Evolutionary conservation across 2,113 vertebrate genomes (phyloP).

Genomic region (Rostratula benghalensis): DNA sequence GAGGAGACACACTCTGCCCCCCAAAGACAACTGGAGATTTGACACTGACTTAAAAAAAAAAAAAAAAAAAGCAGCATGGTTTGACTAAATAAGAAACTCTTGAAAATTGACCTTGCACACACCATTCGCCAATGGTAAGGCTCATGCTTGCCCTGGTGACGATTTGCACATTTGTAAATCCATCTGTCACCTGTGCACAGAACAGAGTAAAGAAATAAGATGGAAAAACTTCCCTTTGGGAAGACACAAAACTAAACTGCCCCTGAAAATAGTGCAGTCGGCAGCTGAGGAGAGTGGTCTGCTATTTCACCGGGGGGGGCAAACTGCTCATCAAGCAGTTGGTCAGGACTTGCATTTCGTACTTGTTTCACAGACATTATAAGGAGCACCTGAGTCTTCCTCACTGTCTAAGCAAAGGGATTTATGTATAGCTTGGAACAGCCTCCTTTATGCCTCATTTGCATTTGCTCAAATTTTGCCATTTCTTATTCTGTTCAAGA

Average conservation of each 20-base stretch:
- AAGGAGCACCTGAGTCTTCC: neutral
- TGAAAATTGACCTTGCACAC: neutral
- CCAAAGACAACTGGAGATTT: too few species aligned
- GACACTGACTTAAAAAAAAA: neutral
- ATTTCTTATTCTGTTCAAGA: neutral
- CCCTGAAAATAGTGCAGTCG: neutral
- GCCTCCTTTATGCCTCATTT: neutral
- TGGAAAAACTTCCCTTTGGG: slow-evolving; percentile 11
- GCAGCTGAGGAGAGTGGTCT: neutral
- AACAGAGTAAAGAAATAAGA: neutral
- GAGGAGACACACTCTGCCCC: neutral
- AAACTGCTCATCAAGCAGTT: neutral
- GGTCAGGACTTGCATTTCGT: neutral
- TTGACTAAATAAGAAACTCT: neutral
- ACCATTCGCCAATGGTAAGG: rapidly evolving
- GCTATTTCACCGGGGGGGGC: neutral
- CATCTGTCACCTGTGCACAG: neutral
- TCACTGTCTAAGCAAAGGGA: rapidly evolving
- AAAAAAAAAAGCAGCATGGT: too few species aligned
- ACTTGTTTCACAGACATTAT: neutral
- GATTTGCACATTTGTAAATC: neutral
- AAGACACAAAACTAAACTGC: neutral
- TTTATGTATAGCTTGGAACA: neutral
- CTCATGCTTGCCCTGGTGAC: neutral
- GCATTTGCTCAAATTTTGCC: neutral